Evolutionary conservation across 2,888 invertebrate genomes (phyloP), one percentile per base, ranked within the genome.

Genomic region (Aspidiotus destructor): DNA sequence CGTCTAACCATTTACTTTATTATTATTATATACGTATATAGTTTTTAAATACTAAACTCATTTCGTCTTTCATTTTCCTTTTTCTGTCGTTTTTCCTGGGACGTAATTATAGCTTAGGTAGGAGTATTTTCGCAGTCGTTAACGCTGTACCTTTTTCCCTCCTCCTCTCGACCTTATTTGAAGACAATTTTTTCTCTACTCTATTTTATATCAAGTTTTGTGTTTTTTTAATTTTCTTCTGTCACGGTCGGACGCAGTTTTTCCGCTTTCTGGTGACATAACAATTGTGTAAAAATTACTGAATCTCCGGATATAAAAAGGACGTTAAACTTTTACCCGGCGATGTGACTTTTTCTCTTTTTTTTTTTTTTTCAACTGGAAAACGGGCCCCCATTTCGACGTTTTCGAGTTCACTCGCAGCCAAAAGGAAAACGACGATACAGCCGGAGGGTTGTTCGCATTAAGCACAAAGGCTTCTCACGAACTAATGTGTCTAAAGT

Each of bases 1-100:
- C 42, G 63, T 55, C 63, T 64, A 64, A 64, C 63, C 63, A 64
- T 64, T 64, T 64, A 64, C 63, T 64, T 55, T 64, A 41, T 64
- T 55, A n/a, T 52, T 52, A n/a, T 52, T 52, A 28, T 28, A 28
- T 28, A 28, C 28, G 28, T 28, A 28, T 28, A 28, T 28, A 28
- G 28, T 52, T 52, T 52, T 52, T 52, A n/a, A n/a, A n/a, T 64
- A 64, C 55, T 64, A 64, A 64, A 64, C 54, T 64, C 63, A 64
- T 64, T 64, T 64, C 55, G 63, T 64, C 63, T 64, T 64, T 54
- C 54, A 53, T 64, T 64, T 41, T 60, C 41, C 40, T 53, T 13
- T 17, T 53, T 40, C 11, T 53, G 17, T 41, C 61, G 44, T 16
- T 52, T 63, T 52, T 53, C 42, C 52, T 64, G 28, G 53, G 28